Evolutionary conservation across 2,797 vertebrate genomes (phyloP).

Genomic region (Phrynocephalus forsythii): DNA sequence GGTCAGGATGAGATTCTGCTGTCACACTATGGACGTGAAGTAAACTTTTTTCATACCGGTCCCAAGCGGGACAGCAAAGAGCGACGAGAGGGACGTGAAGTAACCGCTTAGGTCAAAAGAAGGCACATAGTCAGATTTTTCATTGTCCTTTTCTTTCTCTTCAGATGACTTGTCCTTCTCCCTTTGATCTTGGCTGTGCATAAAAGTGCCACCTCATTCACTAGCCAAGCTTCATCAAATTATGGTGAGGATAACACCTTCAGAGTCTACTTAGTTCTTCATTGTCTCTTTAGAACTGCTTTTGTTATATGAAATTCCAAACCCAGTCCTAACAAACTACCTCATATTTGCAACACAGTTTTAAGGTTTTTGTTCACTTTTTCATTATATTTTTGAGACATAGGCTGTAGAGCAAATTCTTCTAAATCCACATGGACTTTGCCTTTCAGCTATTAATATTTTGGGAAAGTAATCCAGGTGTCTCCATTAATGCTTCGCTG

Average conservation of each 20-base stretch:
- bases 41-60: no score
- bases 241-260: neutral
- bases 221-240: neutral
- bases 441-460: constrained; percentile 25
- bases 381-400: constrained; percentile 8
- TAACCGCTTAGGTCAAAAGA: no score
- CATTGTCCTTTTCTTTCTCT: no score
- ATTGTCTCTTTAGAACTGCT: neutral
- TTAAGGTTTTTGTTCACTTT: neutral
- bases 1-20: no score
- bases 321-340: neutral
- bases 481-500: constrained; percentile 1
- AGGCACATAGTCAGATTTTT: no score
- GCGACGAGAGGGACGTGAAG: no score
- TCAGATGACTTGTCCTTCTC: no score
- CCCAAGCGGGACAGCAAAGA: no score
- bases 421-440: neutral
- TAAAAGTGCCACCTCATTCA: neutral
- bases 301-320: neutral
- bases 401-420: neutral
- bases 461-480: constrained; percentile 25
- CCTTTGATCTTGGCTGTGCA: neutral
- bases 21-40: no score
- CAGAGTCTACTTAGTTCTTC: neutral
- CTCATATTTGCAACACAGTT: neutral